Evolutionary conservation across 2,888 invertebrate genomes (phyloP).

Genomic region (Boloria euphrosyne): DNA sequence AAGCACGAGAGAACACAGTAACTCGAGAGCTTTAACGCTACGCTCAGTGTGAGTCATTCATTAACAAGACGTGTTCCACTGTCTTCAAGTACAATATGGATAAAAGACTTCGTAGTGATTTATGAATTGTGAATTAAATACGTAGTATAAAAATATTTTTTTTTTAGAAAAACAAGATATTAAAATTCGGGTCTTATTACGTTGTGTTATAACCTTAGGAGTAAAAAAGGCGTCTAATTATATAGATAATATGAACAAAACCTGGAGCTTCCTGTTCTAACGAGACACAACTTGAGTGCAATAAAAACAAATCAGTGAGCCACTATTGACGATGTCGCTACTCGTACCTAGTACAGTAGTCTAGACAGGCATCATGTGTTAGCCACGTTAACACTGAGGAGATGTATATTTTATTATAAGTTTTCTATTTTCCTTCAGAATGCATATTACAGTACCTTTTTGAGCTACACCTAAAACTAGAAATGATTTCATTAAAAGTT

Average conservation of each 20-base stretch:
- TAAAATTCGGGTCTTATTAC: too few species aligned
- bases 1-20: background rate
- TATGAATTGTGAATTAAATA: too few species aligned
- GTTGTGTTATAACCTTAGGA: too few species aligned
- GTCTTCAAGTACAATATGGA: background rate
- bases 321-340: conserved; percentile 14
- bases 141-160: too few species aligned
- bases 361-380: conserved; percentile 12
- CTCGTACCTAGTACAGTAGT: conserved; percentile 11
- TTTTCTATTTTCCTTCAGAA: too few species aligned
- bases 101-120: background rate
- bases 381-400: conserved; percentile 13
- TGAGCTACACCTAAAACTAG: too few species aligned
- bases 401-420: conserved; percentile 1
- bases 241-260: too few species aligned
- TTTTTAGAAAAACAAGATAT: too few species aligned
- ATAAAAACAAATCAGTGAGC: conserved; percentile 28
- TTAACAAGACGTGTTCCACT: background rate
- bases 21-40: conserved; percentile 13
- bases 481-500: too few species aligned
- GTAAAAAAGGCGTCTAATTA: too few species aligned
- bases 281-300: background rate
- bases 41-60: conserved; percentile 6
- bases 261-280: too few species aligned
- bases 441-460: too few species aligned